Evolutionary conservation across 2,797 vertebrate species (phyloP).

Genomic region (Xiphorhynchus erythropygius): DNA sequence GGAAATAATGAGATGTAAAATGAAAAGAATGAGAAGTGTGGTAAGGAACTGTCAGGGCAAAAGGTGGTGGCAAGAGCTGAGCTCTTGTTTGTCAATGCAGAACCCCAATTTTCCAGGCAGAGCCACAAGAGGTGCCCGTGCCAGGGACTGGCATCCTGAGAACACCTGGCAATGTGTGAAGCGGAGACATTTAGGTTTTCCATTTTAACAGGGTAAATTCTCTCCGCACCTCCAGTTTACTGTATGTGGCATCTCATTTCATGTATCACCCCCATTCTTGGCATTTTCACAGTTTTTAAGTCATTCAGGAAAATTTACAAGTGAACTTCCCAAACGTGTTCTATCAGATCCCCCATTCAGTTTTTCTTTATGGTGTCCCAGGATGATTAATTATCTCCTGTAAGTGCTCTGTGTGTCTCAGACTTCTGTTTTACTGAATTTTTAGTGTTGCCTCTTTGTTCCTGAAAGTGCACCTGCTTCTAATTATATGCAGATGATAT

Average conservation of each 20-base stretch:
- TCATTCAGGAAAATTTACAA: background rate
- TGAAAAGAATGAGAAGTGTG: background rate
- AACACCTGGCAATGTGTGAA: background rate
- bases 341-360: background rate
- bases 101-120: background rate
- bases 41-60: background rate
- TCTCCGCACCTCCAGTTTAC: background rate
- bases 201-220: background rate
- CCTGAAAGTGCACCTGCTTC: slow-evolving; percentile 12
- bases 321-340: background rate
- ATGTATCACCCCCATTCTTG: background rate
- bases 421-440: background rate
- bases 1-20: background rate
- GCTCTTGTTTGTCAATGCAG: background rate
- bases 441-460: slow-evolving; percentile 15
- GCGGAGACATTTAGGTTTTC: background rate
- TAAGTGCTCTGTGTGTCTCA: background rate
- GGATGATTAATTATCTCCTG: slow-evolving; percentile 4
- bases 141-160: background rate
- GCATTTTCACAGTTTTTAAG: background rate
- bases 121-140: background rate
- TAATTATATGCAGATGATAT: slow-evolving; percentile 54
- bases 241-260: background rate
- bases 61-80: background rate
- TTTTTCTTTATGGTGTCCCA: background rate